Base-by-base conservation (phyloP, 2,888 invertebrate species). In the Rutpela maculata region DNA sequence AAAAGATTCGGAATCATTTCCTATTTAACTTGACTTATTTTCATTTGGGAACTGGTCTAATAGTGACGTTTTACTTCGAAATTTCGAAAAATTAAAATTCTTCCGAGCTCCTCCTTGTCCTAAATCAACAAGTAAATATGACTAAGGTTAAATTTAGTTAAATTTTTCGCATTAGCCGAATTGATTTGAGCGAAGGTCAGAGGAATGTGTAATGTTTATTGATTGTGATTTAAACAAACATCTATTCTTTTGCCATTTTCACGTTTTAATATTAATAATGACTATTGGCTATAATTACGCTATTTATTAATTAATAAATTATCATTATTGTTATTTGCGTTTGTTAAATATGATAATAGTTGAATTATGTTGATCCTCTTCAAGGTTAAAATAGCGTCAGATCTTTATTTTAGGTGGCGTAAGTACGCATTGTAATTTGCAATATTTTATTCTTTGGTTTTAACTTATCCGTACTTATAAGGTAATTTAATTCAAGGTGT, bases 291-390 rank as follows among this genome's bases (percentile, higher is more conserved):
- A 43, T 65, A 65, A 65, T 65, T 43, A 31, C 22, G 12, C 15
- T 35, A 38, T 65, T 65, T 65, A 65, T 43, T 65, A 65, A 65
- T 65, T 43, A 65, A 65, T 65, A 43, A 65, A 65, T 43, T 65
- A 65, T 12, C 43, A 18, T 65, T 65, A 19, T 65, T 19, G 43
- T 6, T n/a, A 50, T 65, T 65, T 43, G 43, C 17, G 43, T 65
- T 65, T 65, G 19, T 38, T 65, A 31, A 62, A 35, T 35, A 31
- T 31, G 35, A 62, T 62, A 65, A 43, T 65, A 17, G 65, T 18
- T 19, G 38, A 35, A 62, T 35, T 62, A 62, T 62, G 62, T 62
- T 62, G 62, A 38, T 65, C 65, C 43, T 19, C 65, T 17, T 12
- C 19, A 65, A 65, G 65, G 65, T 43, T 65, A 65, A 19, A n/a